Percentiles rank a stretch among this genome's conserved stretches.
These are phyloP conservation scores for Heliangelus exortis DNA, from an alignment of 2,797 vertebrate species.

Conservation along the genomic window DNA sequence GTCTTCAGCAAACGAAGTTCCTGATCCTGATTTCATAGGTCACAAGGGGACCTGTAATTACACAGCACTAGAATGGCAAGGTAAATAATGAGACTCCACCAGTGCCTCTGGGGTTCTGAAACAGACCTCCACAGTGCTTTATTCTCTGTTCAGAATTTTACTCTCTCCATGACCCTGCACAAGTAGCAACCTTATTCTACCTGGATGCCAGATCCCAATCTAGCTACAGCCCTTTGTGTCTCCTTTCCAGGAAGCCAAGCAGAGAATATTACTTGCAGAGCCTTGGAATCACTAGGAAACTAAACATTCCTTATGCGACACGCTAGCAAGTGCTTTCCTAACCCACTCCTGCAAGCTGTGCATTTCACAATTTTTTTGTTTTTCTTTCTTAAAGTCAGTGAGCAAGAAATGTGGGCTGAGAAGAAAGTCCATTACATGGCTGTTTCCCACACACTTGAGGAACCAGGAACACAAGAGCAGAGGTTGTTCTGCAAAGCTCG, in stretches of 20 bases:
- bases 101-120: neutral
- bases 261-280: neutral
- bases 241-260: neutral
- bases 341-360: constrained; percentile 46
- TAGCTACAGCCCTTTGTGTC: neutral
- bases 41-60: neutral
- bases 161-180: neutral
- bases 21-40: neutral
- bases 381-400: constrained; percentile 47
- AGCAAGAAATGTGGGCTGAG: constrained; percentile 52
- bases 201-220: neutral
- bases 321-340: constrained; percentile 25
- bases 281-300: constrained; percentile 7
- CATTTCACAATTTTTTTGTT: neutral
- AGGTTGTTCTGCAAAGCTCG: constrained; percentile 44
- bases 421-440: constrained; percentile 51
- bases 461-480: constrained; percentile 67
- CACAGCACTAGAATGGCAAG: neutral
- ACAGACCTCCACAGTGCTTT: neutral
- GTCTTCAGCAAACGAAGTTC: neutral
- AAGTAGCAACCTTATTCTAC: neutral
- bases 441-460: constrained; percentile 59
- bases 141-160: neutral
- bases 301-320: constrained; percentile 36
- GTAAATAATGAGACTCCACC: neutral